These are phyloP conservation scores for Nothoprocta pentlandii DNA, from an alignment of 2,113 vertebrate genomes.

Conservation along the genomic window DNA sequence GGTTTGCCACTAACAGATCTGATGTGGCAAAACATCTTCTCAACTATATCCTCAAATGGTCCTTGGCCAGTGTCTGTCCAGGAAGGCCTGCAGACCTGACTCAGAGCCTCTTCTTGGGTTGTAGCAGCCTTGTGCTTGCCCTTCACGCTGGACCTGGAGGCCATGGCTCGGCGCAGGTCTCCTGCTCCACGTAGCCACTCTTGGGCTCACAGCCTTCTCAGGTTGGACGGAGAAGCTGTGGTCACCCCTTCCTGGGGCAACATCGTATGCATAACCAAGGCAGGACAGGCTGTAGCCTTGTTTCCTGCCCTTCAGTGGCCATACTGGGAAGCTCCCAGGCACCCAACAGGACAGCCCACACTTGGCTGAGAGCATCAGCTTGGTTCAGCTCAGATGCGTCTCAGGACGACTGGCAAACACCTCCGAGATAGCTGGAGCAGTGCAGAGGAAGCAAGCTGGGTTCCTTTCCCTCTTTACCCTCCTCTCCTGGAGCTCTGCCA, in stretches of 20 bases:
- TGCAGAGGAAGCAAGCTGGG: not conserved
- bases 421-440: not conserved
- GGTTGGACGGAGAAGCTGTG: not conserved
- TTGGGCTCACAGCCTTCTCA: fast-evolving
- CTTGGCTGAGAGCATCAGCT: not conserved
- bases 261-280: not conserved
- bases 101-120: not conserved
- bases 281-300: not conserved
- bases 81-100: not conserved
- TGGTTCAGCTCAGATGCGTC: fast-evolving
- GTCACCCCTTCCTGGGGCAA: not conserved
- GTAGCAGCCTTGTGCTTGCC: not conserved
- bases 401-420: not conserved
- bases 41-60: not conserved
- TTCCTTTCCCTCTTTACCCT: not conserved
- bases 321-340: not conserved
- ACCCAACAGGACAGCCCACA: not conserved
- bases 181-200: not conserved
- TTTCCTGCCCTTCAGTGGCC: not conserved
- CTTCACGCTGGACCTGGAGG: not conserved
- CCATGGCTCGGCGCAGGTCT: not conserved
- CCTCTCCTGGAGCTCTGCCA: conserved; percentile 38
- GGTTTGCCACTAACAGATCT: fast-evolving
- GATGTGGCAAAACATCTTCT: not conserved
- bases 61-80: fast-evolving